phyloP scores from a whole-genome alignment of 2,797 vertebrate genomes.

The Carduelis carduelis region DNA sequence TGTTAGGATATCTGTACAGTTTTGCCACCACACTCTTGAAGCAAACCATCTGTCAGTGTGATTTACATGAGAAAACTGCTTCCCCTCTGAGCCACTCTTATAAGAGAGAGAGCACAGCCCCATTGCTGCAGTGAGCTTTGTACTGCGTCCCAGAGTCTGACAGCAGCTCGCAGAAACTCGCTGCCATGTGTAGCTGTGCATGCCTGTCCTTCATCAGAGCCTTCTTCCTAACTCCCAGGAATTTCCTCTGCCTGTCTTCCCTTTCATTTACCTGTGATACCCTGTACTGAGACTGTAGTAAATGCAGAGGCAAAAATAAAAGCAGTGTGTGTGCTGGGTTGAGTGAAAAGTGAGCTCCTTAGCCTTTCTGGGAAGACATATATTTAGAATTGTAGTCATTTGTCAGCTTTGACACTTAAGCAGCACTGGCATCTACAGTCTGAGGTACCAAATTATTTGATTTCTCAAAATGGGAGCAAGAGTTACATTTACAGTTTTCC shows the following conservation, averaged over 20 bases:
- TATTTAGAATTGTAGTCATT: not conserved
- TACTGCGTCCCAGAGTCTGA: not conserved
- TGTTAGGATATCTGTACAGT: not conserved
- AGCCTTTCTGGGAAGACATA: not conserved
- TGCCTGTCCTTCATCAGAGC: not conserved
- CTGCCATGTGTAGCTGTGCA: fast-evolving
- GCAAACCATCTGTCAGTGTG: not conserved
- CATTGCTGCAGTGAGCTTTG: not conserved
- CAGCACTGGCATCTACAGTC: not conserved
- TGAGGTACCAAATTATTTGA: not conserved
- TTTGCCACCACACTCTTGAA: not conserved
- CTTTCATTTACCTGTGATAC: not conserved
- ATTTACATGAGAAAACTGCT: not conserved
- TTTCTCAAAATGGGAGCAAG: not conserved
- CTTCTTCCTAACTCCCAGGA: not conserved
- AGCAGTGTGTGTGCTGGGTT: fast-evolving
- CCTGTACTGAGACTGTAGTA: not conserved
- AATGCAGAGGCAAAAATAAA: not conserved
- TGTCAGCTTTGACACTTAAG: not conserved
- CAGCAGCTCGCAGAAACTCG: not conserved
- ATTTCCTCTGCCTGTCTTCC: not conserved
- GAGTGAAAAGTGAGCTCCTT: not conserved
- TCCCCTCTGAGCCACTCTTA: not conserved
- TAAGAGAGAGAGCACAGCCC: fast-evolving
- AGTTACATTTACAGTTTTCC: not conserved